These are phyloP conservation scores for Cheilosia vernalis DNA, from an alignment of 2,888 invertebrate genomes.

Conservation along the genomic window DNA sequence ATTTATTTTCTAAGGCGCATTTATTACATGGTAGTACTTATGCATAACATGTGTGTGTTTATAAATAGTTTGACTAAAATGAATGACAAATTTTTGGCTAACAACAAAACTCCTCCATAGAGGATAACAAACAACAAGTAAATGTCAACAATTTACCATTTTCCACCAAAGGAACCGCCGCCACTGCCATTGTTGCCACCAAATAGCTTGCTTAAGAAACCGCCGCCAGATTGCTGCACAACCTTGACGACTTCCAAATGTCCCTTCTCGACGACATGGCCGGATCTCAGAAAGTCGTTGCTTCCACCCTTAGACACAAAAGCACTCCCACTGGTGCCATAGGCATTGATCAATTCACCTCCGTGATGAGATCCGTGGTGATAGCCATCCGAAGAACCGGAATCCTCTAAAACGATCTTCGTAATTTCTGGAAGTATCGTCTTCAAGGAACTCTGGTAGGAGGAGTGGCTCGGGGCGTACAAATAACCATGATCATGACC, in stretches of 20 bases:
- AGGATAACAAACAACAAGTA: constrained; percentile 27
- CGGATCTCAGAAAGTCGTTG: constrained; percentile 27
- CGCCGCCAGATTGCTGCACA: neutral
- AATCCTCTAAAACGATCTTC: constrained; percentile 38
- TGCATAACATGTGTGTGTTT: constrained; percentile 43
- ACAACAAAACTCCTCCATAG: constrained; percentile 31
- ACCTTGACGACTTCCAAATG: constrained; percentile 35
- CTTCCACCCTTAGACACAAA: constrained; percentile 4
- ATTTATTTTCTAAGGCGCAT: constrained; percentile 1
- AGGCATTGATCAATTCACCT: constrained; percentile 22
- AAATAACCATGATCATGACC: constrained; percentile 25
- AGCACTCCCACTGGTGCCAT: constrained; percentile 45
- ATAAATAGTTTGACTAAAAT: constrained; percentile 65
- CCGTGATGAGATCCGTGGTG: constrained; percentile 19
- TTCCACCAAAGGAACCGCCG: constrained; percentile 30
- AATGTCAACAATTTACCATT: constrained; percentile 25
- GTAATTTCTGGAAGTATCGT: constrained; percentile 56
- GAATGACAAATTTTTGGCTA: constrained; percentile 64
- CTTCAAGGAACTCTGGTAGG: constrained; percentile 48
- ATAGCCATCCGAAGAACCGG: constrained; percentile 26
- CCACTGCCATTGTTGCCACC: constrained; percentile 15
- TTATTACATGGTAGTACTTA: constrained; percentile 38
- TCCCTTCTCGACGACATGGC: constrained; percentile 64
- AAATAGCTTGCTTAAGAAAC: neutral
- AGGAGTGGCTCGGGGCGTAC: constrained; percentile 29